Evolutionary conservation across 2,797 vertebrate genomes (phyloP), one percentile per base, ranked within the genome.

Genomic region (Enteromius radiatus): DNA sequence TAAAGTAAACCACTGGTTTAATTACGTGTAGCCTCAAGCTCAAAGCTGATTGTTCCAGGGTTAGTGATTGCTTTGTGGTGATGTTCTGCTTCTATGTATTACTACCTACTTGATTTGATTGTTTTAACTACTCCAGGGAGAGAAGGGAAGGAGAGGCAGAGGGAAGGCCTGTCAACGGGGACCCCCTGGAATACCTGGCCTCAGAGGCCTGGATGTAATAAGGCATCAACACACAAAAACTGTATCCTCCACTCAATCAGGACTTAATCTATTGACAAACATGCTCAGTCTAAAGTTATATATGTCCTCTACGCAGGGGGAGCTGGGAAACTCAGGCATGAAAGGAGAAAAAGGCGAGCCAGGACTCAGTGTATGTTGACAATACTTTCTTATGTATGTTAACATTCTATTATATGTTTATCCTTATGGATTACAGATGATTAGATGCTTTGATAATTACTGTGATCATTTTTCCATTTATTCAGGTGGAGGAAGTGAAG

Each of bases 331-430:
- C 0, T 87, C 83, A 2, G 96, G 97, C 77, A 89, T 52, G 56
- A 97, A 96, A 82, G 97, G 96, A 78, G 95, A 96, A 19, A 97
- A 97, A 84, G 96, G 96, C 78, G 95, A 96, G 28, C 94, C 95
- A 2, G 97, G 96, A 81, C 94, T 98, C 73, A 95, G 96, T 19
- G 96, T 98, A 92, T 82, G 95, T 94, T 78, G 69, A 61, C 3
- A 36, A 63, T 41, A 15, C 7, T 5, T n/a, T n/a, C n/a, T n/a
- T n/a, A n/a, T n/a, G n/a, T n/a, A n/a, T n/a, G n/a, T n/a, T n/a
- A n/a, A n/a, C 49, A 8, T 31, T 65, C 17, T 75, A 15, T 41
- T 0, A 36, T 17, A 31, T n/a, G 23, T 68, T 14, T 54, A n/a
- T 69, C 3, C 17, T 54, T 2, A 41, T 59, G 21, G 11, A 67